phyloP scores from a whole-genome alignment of 2,113 vertebrate species.

The Pristiophorus japonicus region DNA sequence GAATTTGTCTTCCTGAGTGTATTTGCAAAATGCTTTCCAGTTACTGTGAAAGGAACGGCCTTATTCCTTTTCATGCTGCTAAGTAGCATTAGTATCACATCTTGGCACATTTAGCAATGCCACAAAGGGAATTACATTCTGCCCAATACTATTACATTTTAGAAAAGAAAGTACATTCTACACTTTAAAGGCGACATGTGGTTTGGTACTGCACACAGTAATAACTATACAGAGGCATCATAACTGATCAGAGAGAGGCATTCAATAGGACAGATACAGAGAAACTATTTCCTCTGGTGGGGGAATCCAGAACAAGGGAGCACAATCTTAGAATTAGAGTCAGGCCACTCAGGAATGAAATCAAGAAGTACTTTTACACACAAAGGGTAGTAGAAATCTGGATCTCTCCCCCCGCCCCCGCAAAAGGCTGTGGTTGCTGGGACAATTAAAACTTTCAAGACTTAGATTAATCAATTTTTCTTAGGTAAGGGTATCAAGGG shows the following conservation, averaged over 20 bases:
- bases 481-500: neutral
- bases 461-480: neutral
- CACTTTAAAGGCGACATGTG: neutral
- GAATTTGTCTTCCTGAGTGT: neutral
- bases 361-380: neutral
- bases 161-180: neutral
- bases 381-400: neutral
- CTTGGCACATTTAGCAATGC: neutral
- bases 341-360: neutral
- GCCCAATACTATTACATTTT: neutral
- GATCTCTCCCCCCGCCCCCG: neutral
- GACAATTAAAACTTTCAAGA: neutral
- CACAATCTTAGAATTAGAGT: neutral
- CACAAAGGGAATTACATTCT: neutral
- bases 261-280: neutral
- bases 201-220: neutral
- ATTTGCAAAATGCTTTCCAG: neutral
- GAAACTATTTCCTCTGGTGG: neutral
- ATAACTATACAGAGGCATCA: neutral
- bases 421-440: neutral
- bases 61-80: neutral
- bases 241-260: neutral
- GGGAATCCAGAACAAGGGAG: neutral
- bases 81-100: neutral
- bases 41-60: neutral